phyloP scores from a whole-genome alignment of 2,888 invertebrate genomes.

The Trachelus tabidus region DNA sequence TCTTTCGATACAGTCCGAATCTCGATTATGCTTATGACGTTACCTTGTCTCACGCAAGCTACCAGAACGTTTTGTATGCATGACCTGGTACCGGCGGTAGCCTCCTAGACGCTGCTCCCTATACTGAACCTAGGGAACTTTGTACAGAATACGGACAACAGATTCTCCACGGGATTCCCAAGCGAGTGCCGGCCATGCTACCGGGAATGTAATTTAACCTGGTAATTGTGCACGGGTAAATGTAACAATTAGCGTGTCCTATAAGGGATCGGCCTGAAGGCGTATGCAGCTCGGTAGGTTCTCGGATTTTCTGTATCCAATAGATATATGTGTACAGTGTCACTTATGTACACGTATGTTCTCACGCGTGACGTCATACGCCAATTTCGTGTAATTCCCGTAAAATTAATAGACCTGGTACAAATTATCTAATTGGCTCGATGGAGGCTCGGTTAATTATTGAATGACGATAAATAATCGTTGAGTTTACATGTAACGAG shows the following conservation, averaged over 20 bases:
- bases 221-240: conserved; percentile 49
- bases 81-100: conserved; percentile 10
- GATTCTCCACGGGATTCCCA: conserved; percentile 29
- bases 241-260: conserved; percentile 45
- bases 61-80: conserved; percentile 35
- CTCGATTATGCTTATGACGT: background rate
- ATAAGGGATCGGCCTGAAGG: too few species aligned
- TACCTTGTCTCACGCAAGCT: background rate
- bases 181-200: conserved; percentile 15
- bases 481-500: too few species aligned
- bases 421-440: too few species aligned
- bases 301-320: too few species aligned
- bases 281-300: too few species aligned
- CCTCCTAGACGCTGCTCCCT: background rate
- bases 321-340: too few species aligned
- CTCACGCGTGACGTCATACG: too few species aligned
- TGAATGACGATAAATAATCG: too few species aligned
- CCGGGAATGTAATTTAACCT: conserved; percentile 48
- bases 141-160: background rate
- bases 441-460: too few species aligned
- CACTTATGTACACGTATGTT: too few species aligned
- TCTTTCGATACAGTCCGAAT: background rate
- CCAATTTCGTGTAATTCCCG: too few species aligned
- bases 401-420: too few species aligned
- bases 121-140: background rate